phyloP scores from a whole-genome alignment of 92 coral and sea anemone species.

The Phenganax subtilis region DNA sequence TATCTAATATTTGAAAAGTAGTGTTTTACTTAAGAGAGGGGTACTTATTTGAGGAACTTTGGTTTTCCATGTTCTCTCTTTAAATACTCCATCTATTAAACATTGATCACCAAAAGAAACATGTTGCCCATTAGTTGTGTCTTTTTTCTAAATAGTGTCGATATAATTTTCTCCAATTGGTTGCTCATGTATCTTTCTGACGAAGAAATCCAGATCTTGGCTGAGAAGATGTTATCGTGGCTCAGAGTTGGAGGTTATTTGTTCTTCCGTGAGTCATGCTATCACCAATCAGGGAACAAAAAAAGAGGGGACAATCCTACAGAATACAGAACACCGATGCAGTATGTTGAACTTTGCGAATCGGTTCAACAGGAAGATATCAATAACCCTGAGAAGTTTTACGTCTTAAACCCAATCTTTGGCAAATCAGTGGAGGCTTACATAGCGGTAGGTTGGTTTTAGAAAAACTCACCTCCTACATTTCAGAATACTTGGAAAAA shows the following conservation, averaged over 20 bases:
- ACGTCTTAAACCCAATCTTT: conserved; percentile 49
- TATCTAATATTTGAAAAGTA: no score
- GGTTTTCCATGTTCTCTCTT: no score
- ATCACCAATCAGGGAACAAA: conserved; percentile 65
- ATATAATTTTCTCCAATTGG: conserved; percentile 75
- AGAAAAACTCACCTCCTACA: not conserved
- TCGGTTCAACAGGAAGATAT: conserved; percentile 40
- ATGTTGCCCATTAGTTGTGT: not conserved
- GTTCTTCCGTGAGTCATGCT: conserved; percentile 73
- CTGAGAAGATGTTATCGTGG: conserved; percentile 61
- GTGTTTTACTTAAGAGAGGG: no score
- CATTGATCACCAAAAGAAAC: no score
- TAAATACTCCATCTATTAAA: no score
- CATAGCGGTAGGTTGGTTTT: conserved; percentile 43
- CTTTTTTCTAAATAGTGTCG: conserved; percentile 42
- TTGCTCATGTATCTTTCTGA: conserved; percentile 70
- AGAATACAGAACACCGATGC: conserved; percentile 61
- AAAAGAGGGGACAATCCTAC: conserved; percentile 62
- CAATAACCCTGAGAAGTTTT: conserved; percentile 19
- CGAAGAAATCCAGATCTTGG: conserved; percentile 58
- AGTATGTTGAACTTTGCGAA: conserved; percentile 50
- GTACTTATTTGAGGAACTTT: no score
- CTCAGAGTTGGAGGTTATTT: conserved; percentile 53
- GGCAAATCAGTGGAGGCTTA: conserved; percentile 62
- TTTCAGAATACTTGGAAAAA: not conserved